Evolutionary conservation across 2,888 invertebrate species (phyloP), one percentile per base, ranked within the genome.

Genomic region (Lepeophtheirus nordmannii): DNA sequence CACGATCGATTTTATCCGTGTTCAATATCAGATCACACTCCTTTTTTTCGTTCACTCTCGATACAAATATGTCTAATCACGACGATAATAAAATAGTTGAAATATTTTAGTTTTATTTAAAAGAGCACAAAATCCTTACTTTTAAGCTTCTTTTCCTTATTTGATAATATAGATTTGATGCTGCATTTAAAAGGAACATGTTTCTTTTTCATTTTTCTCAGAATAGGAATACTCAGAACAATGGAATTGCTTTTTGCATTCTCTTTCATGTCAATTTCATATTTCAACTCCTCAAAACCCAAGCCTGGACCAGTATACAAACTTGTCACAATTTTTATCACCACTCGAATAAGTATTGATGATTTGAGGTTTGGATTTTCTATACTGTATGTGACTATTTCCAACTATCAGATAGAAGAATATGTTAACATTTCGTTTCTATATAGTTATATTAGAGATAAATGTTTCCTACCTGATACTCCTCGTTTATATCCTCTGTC

Each of bases 11-110:
- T 1, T 72, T 68, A 40, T 72, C 73, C 37, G 70, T 70, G 72
- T 83, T 83, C 30, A 92, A 77, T 71, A 82, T 82, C 30, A 93
- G 78, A 0, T 86, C 86, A 72, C 93, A 93, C 72, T 91, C 88
- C 67, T 87, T 80, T 68, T 88, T 87, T 70, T 85, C 84, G 1
- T 83, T 85, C 40, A 87, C 80, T 69, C 81, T 84, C 0, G 85
- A 82, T 69, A 81, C 81, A 11, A 76, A 76, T 67, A 67, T 62
- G 22, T 17, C 40, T 38, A 7, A 5, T 30, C 7, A 7, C n/a
- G 39, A 22, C 2, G 1, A 23, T 30, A 57, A 57, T 2, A 57
- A 53, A 20, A 20, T 17, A 17, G 8, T 53, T 53, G 2, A 53
- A 46, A 46, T n/a, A 11, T 11, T 11, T 53, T 20, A 53, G n/a